Evolutionary conservation across 2,797 vertebrate genomes (phyloP).

Genomic region (Parotocinclus haroldoi): DNA sequence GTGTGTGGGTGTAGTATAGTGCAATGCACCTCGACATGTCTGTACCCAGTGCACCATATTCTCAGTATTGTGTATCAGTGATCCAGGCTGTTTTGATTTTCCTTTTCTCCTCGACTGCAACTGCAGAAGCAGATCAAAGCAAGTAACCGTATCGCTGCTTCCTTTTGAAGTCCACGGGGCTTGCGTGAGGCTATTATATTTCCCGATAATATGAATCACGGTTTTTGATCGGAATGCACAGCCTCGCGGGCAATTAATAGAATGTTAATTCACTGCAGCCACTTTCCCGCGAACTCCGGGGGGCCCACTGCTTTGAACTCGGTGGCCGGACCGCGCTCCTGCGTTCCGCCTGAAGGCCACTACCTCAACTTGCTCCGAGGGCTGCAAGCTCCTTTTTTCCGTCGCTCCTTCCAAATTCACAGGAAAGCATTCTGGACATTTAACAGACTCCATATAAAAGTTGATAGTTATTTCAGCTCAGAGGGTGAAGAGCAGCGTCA

Average conservation of each 20-base stretch:
- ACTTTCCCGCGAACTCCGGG: slow-evolving; percentile 69
- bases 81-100: too few relatives aligned
- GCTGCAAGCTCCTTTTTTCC: slow-evolving; percentile 70
- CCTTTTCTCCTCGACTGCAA: slow-evolving; percentile 58
- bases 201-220: slow-evolving; percentile 70
- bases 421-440: slow-evolving; percentile 77
- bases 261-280: slow-evolving; percentile 68
- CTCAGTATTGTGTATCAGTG: slow-evolving; percentile 44
- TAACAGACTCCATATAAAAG: slow-evolving; percentile 70
- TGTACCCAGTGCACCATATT: slow-evolving; percentile 38
- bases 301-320: slow-evolving; percentile 67
- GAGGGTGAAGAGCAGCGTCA: too few relatives aligned
- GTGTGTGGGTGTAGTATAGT: too few relatives aligned
- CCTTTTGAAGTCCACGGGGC: slow-evolving; percentile 65
- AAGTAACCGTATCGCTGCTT: slow-evolving; percentile 55
- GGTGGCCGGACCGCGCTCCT: slow-evolving; percentile 63
- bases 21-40: too few relatives aligned
- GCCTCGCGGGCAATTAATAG: slow-evolving; percentile 67
- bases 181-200: slow-evolving; percentile 63
- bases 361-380: slow-evolving; percentile 65
- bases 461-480: slow-evolving; percentile 74
- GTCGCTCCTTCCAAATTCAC: slow-evolving; percentile 71
- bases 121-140: slow-evolving; percentile 70
- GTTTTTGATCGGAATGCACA: slow-evolving; percentile 61
- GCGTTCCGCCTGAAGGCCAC: slow-evolving; percentile 51